A percentile compares a stretch with the other conserved stretches of the same genome.
Evolutionary conservation across 2,888 invertebrate species (phyloP).

Genomic region (Pimpla rufipes): DNA sequence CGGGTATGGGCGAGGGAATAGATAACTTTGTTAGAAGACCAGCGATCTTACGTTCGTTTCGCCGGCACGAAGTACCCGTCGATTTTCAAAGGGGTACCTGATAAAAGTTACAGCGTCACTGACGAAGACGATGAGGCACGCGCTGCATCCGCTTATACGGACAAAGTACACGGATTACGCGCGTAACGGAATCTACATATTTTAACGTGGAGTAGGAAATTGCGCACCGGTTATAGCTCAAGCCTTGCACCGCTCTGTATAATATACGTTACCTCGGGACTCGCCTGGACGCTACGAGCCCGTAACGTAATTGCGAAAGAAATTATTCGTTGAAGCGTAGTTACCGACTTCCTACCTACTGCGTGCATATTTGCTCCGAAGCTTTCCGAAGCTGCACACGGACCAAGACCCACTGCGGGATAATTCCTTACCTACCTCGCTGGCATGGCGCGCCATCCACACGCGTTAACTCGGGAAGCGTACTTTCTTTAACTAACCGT

Average conservation of each 20-base stretch:
- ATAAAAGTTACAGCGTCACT: conserved; percentile 41
- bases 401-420: conserved; percentile 15
- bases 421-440: conserved; percentile 14
- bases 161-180: conserved; percentile 35
- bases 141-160: conserved; percentile 4
- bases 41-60: background rate
- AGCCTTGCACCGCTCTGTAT: background rate
- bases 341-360: conserved; percentile 19
- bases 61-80: conserved; percentile 6
- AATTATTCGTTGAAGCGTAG: conserved; percentile 48
- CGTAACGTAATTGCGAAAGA: conserved; percentile 47
- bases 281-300: background rate
- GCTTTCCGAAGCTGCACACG: conserved; percentile 41
- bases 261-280: background rate
- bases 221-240: background rate
- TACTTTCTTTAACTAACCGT: conserved; percentile 28
- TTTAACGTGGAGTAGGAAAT: conserved; percentile 18
- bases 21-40: conserved; percentile 30
- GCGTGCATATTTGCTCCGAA: conserved; percentile 14
- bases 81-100: conserved; percentile 46
- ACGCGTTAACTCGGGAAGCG: conserved; percentile 40
- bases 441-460: background rate
- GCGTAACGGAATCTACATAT: conserved; percentile 39
- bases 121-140: conserved; percentile 19
- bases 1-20: background rate